Percentiles rank a stretch among this genome's conserved stretches.
Evolutionary conservation across 2,888 invertebrate species (phyloP).

Genomic region (Lacanobia wlatinum): DNA sequence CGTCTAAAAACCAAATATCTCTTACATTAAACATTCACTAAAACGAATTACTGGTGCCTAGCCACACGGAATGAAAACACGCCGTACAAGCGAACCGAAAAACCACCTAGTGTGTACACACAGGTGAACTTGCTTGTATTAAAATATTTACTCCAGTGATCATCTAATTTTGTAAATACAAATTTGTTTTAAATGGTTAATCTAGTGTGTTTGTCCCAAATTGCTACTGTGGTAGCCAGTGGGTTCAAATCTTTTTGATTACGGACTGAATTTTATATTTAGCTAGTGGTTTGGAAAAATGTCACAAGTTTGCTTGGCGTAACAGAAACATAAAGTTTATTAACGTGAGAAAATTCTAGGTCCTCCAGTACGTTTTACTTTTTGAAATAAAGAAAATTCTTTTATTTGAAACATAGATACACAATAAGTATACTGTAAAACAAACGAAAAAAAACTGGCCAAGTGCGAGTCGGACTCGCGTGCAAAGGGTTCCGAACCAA

Average conservation of each 20-base stretch:
- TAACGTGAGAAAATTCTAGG: no score
- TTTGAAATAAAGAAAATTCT: no score
- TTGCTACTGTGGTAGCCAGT: not conserved
- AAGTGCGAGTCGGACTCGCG: no score
- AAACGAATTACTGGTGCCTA: constrained; percentile 59
- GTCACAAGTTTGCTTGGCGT: no score
- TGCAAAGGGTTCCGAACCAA: no score
- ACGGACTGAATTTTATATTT: not conserved
- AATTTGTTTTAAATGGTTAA: constrained; percentile 51
- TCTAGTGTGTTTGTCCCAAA: constrained; percentile 1
- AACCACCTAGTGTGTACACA: constrained; percentile 57
- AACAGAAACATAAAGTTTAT: no score
- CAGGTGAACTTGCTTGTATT: constrained; percentile 66
- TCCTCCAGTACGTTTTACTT: no score
- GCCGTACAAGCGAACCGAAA: constrained; percentile 43
- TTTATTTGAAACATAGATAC: no score
- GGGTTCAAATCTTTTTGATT: constrained; percentile 16
- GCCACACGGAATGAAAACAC: constrained; percentile 62
- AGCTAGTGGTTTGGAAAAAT: not conserved
- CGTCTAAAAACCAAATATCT: constrained; percentile 23
- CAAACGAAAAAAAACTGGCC: no score
- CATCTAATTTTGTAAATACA: constrained; percentile 54
- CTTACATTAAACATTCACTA: constrained; percentile 48
- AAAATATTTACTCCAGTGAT: constrained; percentile 58
- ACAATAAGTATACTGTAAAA: no score